A percentile compares a stretch with the other conserved stretches of the same genome.
phyloP scores from a whole-genome alignment of 1,140 invertebrate genomes.

The Lepeophtheirus salmonis region DNA sequence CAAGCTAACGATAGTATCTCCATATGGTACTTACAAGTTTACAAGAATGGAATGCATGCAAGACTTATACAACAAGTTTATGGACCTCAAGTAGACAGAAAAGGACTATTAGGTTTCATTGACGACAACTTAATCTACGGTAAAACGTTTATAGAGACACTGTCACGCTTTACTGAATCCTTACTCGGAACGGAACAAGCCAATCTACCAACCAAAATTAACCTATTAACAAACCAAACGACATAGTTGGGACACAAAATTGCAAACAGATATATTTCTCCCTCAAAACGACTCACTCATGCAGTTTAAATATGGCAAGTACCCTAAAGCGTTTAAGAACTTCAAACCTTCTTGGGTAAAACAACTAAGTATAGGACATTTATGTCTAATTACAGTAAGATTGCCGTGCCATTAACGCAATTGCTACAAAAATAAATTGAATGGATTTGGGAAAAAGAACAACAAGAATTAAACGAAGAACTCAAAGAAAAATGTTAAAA shows the following conservation, averaged over 20 bases:
- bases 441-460: not conserved
- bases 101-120: not conserved
- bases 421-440: not conserved
- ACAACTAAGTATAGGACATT: not conserved
- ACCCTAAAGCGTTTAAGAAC: not conserved
- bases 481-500: not conserved
- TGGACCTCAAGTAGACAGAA: not conserved
- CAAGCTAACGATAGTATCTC: not conserved
- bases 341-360: too few relatives aligned
- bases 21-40: not conserved
- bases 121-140: not conserved
- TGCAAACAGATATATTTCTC: not conserved
- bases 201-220: not conserved
- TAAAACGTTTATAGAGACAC: not conserved
- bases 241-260: not conserved
- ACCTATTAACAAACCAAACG: not conserved
- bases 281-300: not conserved
- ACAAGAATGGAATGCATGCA: not conserved
- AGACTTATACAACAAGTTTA: not conserved
- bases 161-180: not conserved
- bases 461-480: not conserved
- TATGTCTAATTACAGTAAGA: not conserved
- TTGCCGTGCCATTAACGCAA: not conserved
- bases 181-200: not conserved
- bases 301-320: not conserved